Base-by-base conservation (phyloP, 2,888 invertebrate species). In the Tinea pellionella region DNA sequence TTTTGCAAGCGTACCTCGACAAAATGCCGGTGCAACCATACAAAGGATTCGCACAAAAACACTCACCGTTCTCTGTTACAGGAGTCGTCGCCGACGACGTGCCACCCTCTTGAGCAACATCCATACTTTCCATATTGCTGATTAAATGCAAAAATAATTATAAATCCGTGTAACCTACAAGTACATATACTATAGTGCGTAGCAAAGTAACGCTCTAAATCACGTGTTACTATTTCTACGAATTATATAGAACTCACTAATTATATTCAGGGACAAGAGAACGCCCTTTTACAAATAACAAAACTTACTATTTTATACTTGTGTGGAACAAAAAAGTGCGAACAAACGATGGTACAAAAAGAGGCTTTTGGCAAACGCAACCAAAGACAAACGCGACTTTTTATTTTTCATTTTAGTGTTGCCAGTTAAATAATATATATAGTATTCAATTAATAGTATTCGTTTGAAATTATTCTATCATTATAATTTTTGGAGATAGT, bases 111-210 rank as follows among this genome's bases (percentile, higher is more conserved):
- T 77, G 82, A 62, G 84, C 85, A 62, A 87, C 83, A 65, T 88
- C 88, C 88, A 88, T 88, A 69, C 77, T 87, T 76, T 88, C 88
- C 88, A 88, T 88, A 78, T 73, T 72, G 67, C 69, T 68, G 63
- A 63, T 64, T 65, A 68, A 68, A 64, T 65, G 65, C 62, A 62
- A 64, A 65, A 68, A 73, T 74, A 73, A 69, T 68, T 65, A n/a
- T 62, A 59, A 68, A 74, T 68, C 65, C 65, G 69, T 66, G 66
- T 65, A 69, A 74, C 72, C 70, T 65, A 80, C 84, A 85, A 59
- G 41, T 57, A 30, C 58, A 13, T 15, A 3, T 13, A n/a, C 2
- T 41, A 41, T 12, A 47, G n/a, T 37, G 47, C 47, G 16, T 16
- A 7, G 16, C 8, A 15, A 47, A 47, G 47, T 47, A 15, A 4